Evolutionary conservation across 2,113 vertebrate species (phyloP).

Genomic region (Romanogobio albipinnatus): DNA sequence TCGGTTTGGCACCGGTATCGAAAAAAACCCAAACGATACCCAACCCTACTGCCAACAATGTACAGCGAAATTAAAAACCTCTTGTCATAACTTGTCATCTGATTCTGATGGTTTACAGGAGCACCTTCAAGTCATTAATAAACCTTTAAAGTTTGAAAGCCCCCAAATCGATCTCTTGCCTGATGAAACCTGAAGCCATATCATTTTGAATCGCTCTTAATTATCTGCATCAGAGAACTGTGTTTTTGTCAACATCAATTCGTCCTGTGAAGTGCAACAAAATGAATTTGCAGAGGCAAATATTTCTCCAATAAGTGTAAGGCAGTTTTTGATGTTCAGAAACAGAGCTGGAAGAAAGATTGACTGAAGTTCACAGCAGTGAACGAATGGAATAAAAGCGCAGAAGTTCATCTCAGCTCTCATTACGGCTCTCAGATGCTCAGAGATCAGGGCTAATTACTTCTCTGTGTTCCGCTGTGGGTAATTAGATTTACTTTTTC

Average conservation of each 20-base stretch:
- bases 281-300: not conserved
- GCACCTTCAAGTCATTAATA: not conserved
- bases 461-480: not conserved
- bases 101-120: not conserved
- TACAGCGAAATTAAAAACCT: not conserved
- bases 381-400: not conserved
- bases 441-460: not conserved
- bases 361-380: not conserved
- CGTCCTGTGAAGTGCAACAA: not conserved
- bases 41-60: not conserved
- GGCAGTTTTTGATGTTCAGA: slow-evolving; percentile 1
- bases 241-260: slow-evolving; percentile 14
- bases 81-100: not conserved
- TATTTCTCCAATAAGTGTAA: not conserved
- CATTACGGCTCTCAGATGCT: slow-evolving; percentile 24
- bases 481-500: slow-evolving; percentile 1
- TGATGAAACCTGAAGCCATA: slow-evolving; percentile 3
- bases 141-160: not conserved
- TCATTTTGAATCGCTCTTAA: not conserved
- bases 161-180: slow-evolving; percentile 25
- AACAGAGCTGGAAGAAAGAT: not conserved
- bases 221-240: not conserved
- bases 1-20: too few relatives aligned
- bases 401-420: not conserved
- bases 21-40: too few relatives aligned